phyloP scores from a whole-genome alignment of 1,140 invertebrate species.

The Calliphora vicina region DNA sequence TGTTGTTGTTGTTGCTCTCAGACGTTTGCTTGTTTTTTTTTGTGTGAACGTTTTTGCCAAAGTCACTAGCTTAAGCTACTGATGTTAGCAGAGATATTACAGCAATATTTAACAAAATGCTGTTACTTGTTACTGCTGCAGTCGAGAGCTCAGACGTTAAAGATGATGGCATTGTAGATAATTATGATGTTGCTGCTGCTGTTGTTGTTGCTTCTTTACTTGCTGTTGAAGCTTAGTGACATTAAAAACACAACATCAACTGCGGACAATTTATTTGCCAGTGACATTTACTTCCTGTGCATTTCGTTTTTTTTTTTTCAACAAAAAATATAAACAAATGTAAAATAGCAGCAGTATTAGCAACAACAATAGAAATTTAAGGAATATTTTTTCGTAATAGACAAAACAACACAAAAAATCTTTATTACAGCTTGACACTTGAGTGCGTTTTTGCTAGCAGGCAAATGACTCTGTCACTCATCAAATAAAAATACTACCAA shows the following conservation, averaged over 20 bases:
- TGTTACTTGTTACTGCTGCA: neutral
- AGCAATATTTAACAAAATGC: neutral
- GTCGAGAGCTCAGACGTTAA: neutral
- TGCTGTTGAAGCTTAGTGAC: neutral
- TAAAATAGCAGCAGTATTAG: neutral
- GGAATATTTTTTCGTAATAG: slow-evolving; percentile 5
- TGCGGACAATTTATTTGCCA: slow-evolving; percentile 2
- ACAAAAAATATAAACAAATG: slow-evolving; percentile 18
- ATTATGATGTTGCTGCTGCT: slow-evolving; percentile 12
- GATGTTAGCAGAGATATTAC: slow-evolving; percentile 9
- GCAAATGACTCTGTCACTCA: slow-evolving; percentile 31
- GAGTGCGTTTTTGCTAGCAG: slow-evolving; percentile 28
- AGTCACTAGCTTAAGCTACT: slow-evolving; percentile 9
- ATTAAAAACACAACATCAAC: neutral
- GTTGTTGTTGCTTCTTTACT: too few relatives aligned
- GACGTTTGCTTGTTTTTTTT: neutral
- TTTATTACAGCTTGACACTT: slow-evolving; percentile 13
- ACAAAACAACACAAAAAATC: slow-evolving; percentile 22
- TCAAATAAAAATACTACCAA: neutral
- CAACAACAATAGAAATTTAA: slow-evolving; percentile 12
- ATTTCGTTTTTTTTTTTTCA: neutral
- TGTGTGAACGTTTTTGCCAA: neutral
- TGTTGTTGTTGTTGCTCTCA: neutral
- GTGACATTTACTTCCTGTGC: slow-evolving; percentile 17
- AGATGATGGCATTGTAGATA: neutral